A percentile compares a stretch with the other conserved stretches of the same genome.
Conservation (phyloP, 2,113 vertebrate species). For the Zonotrichia leucophrys region DNA sequence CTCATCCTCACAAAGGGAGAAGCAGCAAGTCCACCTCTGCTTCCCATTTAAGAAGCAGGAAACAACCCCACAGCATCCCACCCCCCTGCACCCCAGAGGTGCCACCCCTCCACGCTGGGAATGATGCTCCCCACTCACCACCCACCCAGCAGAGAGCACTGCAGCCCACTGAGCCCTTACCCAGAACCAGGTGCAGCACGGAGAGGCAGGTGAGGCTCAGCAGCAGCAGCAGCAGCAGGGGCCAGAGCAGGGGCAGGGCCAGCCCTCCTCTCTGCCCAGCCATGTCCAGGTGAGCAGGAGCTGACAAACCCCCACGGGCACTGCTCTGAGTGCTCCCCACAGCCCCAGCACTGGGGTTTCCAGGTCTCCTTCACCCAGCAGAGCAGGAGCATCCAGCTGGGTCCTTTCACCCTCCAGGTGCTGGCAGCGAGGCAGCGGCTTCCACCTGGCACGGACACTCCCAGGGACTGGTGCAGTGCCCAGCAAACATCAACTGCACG, state of each 20-base stretch:
- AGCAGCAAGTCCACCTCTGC: background rate
- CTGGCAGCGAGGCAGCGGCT: rapidly evolving
- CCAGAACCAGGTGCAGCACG: background rate
- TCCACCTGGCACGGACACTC: background rate
- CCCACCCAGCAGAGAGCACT: background rate
- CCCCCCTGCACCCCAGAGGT: too few species aligned
- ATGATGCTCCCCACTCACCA: rapidly evolving
- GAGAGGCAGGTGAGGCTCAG: background rate
- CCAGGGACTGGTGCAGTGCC: background rate
- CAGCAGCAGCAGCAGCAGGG: background rate
- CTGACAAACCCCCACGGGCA: background rate
- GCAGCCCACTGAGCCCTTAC: background rate
- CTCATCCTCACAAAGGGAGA: background rate
- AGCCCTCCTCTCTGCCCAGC: background rate
- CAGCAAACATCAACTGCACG: background rate
- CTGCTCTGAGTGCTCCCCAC: background rate
- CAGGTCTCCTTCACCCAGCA: background rate
- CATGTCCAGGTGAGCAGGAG: background rate
- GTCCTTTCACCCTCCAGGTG: background rate
- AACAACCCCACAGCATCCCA: background rate
- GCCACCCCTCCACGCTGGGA: background rate
- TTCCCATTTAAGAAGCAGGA: background rate
- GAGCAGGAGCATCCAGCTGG: background rate
- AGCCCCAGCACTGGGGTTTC: background rate
- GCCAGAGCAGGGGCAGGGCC: background rate